A percentile compares a stretch with the other conserved stretches of the same genome.
Evolutionary conservation across 1,140 invertebrate genomes (phyloP).

Genomic region (Drosophila nannoptera): DNA sequence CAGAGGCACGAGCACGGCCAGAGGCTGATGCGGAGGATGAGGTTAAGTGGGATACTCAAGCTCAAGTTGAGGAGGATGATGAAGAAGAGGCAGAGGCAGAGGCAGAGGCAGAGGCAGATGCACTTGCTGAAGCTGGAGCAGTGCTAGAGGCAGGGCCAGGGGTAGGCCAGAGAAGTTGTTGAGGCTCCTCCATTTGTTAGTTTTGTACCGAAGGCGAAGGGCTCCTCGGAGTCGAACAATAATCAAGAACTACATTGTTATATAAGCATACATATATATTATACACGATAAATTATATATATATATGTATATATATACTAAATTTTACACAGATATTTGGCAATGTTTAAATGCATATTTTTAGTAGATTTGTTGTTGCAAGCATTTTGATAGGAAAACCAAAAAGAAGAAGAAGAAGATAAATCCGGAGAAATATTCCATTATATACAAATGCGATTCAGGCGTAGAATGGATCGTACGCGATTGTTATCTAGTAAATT

Average conservation of each 20-base stretch:
- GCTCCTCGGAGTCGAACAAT: conserved; percentile 54
- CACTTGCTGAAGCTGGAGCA: not conserved
- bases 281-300: too few species aligned
- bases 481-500: conserved; percentile 73
- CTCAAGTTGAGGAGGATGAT: too few species aligned
- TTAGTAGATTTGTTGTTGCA: conserved; percentile 70
- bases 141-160: conserved; percentile 24
- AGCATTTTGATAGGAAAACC: conserved; percentile 59
- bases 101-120: too few species aligned
- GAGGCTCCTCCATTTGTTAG: conserved; percentile 50
- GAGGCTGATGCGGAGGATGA: too few species aligned
- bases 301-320: conserved; percentile 17
- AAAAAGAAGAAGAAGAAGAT: conserved; percentile 18
- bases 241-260: conserved; percentile 42
- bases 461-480: conserved; percentile 44
- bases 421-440: not conserved
- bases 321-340: conserved; percentile 15
- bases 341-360: conserved; percentile 54
- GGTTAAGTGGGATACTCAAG: too few species aligned
- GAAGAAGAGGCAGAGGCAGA: too few species aligned
- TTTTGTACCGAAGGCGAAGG: conserved; percentile 49
- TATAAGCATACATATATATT: too few species aligned
- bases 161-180: not conserved
- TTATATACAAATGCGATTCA: conserved; percentile 29
- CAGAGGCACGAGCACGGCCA: too few species aligned